Evolutionary conservation across 2,888 invertebrate species (phyloP).

Genomic region (Lasioglossum figueresi): DNA sequence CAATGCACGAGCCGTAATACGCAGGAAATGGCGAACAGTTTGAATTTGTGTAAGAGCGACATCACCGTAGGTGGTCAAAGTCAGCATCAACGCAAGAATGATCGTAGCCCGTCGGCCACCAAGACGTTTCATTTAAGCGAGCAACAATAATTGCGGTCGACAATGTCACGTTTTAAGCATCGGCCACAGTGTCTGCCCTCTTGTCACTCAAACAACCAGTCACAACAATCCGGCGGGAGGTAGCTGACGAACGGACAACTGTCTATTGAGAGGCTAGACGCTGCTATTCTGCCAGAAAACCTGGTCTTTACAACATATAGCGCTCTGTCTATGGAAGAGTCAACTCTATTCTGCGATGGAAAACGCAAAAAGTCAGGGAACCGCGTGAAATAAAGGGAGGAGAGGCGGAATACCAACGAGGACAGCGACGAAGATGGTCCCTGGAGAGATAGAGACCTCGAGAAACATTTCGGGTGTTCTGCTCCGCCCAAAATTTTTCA

Average conservation of each 20-base stretch:
- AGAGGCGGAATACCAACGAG: constrained; percentile 54
- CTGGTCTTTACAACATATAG: constrained; percentile 61
- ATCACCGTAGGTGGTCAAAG: background rate
- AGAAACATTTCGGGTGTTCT: background rate
- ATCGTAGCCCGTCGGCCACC: background rate
- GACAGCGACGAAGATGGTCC: background rate
- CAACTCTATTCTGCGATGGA: constrained; percentile 41
- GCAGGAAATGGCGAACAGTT: background rate
- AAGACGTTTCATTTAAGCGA: constrained; percentile 37
- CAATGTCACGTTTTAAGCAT: constrained; percentile 66
- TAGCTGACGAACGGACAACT: constrained; percentile 65
- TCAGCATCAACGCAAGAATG: background rate
- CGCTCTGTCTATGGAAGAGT: constrained; percentile 43
- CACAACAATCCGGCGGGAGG: constrained; percentile 75
- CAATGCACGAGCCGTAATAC: background rate
- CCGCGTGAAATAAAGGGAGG: constrained; percentile 45
- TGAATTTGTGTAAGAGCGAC: background rate
- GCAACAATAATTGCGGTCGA: constrained; percentile 52
- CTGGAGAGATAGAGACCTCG: constrained; percentile 37
- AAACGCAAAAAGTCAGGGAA: constrained; percentile 34
- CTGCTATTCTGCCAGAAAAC: constrained; percentile 38
- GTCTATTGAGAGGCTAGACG: constrained; percentile 60
- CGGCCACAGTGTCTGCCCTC: constrained; percentile 58
- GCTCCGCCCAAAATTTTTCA: constrained; percentile 33
- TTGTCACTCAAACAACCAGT: constrained; percentile 76